Evolutionary conservation across 2,888 invertebrate species (phyloP).

Genomic region (Eledona agricola): DNA sequence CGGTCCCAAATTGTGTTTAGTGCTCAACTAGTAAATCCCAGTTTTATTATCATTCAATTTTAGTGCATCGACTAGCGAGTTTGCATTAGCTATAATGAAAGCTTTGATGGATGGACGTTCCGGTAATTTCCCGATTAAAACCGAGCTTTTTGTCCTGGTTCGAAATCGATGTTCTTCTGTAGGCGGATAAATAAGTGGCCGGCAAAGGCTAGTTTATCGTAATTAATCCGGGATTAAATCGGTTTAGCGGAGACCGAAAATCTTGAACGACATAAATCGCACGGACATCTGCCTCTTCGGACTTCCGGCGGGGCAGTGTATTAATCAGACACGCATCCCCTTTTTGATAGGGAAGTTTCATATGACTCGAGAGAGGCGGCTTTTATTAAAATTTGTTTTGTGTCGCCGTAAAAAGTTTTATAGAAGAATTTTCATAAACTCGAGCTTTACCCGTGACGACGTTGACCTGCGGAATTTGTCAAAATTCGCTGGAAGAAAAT

Average conservation of each 20-base stretch:
- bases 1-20: constrained; percentile 16
- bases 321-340: constrained; percentile 50
- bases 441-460: constrained; percentile 11
- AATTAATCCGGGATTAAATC: constrained; percentile 28
- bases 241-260: constrained; percentile 23
- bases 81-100: constrained; percentile 25
- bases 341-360: constrained; percentile 44
- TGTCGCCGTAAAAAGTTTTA: constrained; percentile 46
- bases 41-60: constrained; percentile 31
- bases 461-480: too few species aligned
- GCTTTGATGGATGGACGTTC: constrained; percentile 7
- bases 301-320: constrained; percentile 52
- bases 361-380: constrained; percentile 44
- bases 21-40: constrained; percentile 21
- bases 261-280: constrained; percentile 46
- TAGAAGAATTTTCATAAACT: constrained; percentile 33
- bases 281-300: constrained; percentile 50
- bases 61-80: constrained; percentile 17
- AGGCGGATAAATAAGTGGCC: constrained; percentile 27
- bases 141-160: constrained; percentile 12
- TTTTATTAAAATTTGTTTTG: constrained; percentile 53
- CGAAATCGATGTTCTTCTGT: constrained; percentile 14
- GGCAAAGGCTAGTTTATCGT: constrained; percentile 23
- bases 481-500: constrained; percentile 12
- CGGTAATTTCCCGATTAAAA: constrained; percentile 16